A percentile compares a stretch with the other conserved stretches of the same genome.
These are phyloP conservation scores for Xenentodon cancila DNA, from an alignment of 2,797 vertebrate species.

Conservation along the genomic window DNA sequence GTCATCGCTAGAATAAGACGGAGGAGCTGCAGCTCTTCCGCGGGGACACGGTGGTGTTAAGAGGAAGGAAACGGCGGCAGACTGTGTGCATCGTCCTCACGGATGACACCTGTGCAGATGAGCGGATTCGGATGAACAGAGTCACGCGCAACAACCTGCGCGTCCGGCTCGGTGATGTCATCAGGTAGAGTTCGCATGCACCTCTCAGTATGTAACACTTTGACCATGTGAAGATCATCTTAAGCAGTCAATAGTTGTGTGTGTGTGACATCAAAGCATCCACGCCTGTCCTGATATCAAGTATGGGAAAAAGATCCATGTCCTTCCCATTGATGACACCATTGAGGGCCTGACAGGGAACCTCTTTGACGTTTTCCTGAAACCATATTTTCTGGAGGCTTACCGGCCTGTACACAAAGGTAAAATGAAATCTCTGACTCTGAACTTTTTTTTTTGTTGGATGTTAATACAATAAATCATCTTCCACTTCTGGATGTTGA, in stretches of 20 bases:
- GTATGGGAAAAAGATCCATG: slow-evolving; percentile 94
- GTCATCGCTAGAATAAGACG: slow-evolving; percentile 72
- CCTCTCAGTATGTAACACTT: too few species aligned
- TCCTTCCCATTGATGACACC: slow-evolving; percentile 95
- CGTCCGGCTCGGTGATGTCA: slow-evolving; percentile 81
- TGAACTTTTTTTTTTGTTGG: background rate
- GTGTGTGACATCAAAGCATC: slow-evolving; percentile 81
- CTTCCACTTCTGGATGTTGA: background rate
- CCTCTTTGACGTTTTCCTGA: slow-evolving; percentile 96
- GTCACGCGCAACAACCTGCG: slow-evolving; percentile 83
- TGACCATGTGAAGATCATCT: too few species aligned
- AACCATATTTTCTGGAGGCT: slow-evolving; percentile 95
- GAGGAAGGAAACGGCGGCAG: slow-evolving; percentile 77
- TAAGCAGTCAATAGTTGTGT: background rate
- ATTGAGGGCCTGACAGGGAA: slow-evolving; percentile 95
- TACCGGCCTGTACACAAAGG: slow-evolving; percentile 95
- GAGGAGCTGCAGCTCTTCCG: slow-evolving; percentile 84
- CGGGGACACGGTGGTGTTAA: slow-evolving; percentile 81
- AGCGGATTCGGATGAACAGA: slow-evolving; percentile 79
- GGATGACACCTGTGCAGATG: slow-evolving; percentile 70
- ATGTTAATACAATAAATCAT: background rate
- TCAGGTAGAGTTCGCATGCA: slow-evolving; percentile 68
- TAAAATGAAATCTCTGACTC: slow-evolving; percentile 49
- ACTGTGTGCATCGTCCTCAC: slow-evolving; percentile 82
- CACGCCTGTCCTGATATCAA: slow-evolving; percentile 96